Percentiles rank a stretch among this genome's conserved stretches.
These are phyloP conservation scores for Apostichopus japonicus DNA, from an alignment of 35 echinoderm and acorn worm species.

Conservation along the genomic window DNA sequence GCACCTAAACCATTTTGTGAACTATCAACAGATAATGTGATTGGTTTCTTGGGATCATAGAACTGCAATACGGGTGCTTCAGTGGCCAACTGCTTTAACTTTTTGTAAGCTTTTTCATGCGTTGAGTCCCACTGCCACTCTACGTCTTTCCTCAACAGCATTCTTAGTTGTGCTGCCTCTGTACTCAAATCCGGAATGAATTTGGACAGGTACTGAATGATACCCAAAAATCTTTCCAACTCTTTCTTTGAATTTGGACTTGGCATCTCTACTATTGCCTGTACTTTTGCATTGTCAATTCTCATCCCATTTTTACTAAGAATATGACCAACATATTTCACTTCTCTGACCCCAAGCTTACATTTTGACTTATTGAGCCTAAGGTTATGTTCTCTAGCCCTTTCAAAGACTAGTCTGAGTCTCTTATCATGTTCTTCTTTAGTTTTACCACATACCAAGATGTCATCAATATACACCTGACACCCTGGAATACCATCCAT, in stretches of 20 bases:
- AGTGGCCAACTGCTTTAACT: constrained; percentile 7
- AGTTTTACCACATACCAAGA: constrained; percentile 38
- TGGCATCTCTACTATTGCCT: constrained; percentile 38
- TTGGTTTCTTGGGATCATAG: constrained; percentile 15
- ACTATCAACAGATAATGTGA: constrained; percentile 9
- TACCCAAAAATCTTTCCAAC: constrained; percentile 54
- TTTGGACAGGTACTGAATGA: not conserved
- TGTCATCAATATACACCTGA: constrained; percentile 56
- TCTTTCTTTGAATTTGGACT: constrained; percentile 48
- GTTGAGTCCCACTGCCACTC: constrained; percentile 15
- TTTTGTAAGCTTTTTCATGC: constrained; percentile 1
- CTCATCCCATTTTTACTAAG: constrained; percentile 18
- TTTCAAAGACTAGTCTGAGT: constrained; percentile 31
- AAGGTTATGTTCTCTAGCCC: constrained; percentile 33
- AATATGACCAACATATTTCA: constrained; percentile 58
- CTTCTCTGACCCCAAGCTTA: constrained; percentile 39
- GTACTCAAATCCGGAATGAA: not conserved
- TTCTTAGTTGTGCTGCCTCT: not conserved
- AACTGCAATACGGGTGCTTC: constrained; percentile 27
- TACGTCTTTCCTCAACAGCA: not conserved
- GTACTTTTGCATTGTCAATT: constrained; percentile 10
- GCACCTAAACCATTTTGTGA: constrained; percentile 7
- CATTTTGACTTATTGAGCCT: constrained; percentile 58
- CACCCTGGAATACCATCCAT: constrained; percentile 52
- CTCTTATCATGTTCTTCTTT: constrained; percentile 59